Base-by-base conservation (phyloP, 2,888 invertebrate species). In the Drosophila helvetica region DNA sequence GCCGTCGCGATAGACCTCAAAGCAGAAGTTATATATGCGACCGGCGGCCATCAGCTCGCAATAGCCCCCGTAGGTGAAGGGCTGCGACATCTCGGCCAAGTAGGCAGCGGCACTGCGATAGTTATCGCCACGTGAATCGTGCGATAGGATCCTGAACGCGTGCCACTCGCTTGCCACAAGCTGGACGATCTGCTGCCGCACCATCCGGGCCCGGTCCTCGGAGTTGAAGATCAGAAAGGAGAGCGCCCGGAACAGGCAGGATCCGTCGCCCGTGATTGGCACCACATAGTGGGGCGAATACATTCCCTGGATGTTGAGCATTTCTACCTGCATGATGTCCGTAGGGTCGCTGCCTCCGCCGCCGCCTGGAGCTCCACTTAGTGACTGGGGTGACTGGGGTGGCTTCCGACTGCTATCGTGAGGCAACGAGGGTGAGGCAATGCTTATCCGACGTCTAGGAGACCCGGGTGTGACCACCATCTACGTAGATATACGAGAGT, bases 41-140 rank as follows among this genome's bases (percentile, higher is more conserved):
- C 61, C 56, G 33, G 67, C 67, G 6, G 61, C 67, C 12, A 47
- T 27, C 6, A 67, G 47, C 19, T 67, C 67, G 9, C 67, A 67
- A 3, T 42, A 25, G 1, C 67, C 56, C 0, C 67, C 67, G 17
- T 61, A 67, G 6, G 56, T 56, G 22, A 8, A 52, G 1, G 67
- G 67, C 18, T 52, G 46, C 0, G 56, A 48, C 67, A 67, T 67
- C 3, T 67, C 61, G 9, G 19, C 38, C 47, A 52, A 53, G 17
- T 67, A 67, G 6, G 18, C 42, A 1, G 25, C 42, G 0, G 60
- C 33, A 19, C 22, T 67, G 2, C 15, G 7, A 56, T 67, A 67
- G 18, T 67, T 67, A 45, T 67, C 22, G 19, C 67, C 67, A 6
- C 18, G n/a, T 1, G 46, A 4, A 22, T 67, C 56, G 9, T 61